Conservation (phyloP, 2,888 invertebrate species). For the Noctua janthina region DNA sequence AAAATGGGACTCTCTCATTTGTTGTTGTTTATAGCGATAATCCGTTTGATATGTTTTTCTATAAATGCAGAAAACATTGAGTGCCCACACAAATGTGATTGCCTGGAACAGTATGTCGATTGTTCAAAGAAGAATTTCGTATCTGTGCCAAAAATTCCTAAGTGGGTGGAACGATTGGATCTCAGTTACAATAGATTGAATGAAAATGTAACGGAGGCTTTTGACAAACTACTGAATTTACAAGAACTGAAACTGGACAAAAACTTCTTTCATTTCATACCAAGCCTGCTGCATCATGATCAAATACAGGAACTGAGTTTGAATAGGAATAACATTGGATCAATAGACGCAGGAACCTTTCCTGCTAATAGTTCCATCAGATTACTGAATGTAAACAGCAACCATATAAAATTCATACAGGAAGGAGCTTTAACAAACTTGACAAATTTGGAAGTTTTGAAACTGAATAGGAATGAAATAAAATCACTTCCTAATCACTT, state of each 20-base stretch:
- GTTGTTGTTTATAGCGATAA: conserved; percentile 83
- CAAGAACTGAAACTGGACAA: conserved; percentile 89
- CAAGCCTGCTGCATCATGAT: conserved; percentile 87
- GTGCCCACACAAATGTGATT: conserved; percentile 93
- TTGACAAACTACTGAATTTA: conserved; percentile 80
- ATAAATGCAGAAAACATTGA: conserved; percentile 83
- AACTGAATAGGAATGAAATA: conserved; percentile 95
- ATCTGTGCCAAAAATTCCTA: conserved; percentile 93
- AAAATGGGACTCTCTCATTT: conserved; percentile 89
- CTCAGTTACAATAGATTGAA: conserved; percentile 87
- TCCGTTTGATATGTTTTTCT: conserved; percentile 77
- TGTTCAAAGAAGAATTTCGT: conserved; percentile 93
- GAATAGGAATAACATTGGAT: conserved; percentile 91
- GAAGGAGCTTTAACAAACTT: conserved; percentile 94
- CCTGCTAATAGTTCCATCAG: conserved; percentile 88
- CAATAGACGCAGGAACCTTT: conserved; percentile 90
- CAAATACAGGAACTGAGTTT: conserved; percentile 91
- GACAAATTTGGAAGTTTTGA: conserved; percentile 93
- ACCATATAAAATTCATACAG: conserved; percentile 93
- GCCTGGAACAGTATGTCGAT: conserved; percentile 93
- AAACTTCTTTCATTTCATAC: conserved; percentile 90
- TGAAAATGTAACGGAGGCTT: conserved; percentile 82
- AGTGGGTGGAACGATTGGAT: conserved; percentile 95
- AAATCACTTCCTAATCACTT: conserved; percentile 93
- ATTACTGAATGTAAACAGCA: conserved; percentile 87